Base-by-base conservation (phyloP, 2,888 invertebrate species). In the Theretra japonica region DNA sequence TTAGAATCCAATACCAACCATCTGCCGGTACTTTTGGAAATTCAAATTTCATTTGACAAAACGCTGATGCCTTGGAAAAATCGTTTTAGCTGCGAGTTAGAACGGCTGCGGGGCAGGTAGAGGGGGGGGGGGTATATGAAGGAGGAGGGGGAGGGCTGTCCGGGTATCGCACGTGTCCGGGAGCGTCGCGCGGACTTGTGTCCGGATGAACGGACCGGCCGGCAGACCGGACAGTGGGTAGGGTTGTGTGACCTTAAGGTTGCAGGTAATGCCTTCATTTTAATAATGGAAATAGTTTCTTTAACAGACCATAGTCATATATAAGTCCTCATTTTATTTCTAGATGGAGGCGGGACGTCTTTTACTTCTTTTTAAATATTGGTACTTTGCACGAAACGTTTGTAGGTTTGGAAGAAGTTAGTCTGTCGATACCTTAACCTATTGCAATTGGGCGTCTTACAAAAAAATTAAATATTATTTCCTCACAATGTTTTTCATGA, bases 161-260 rank as follows among this genome's bases (percentile, higher is more conserved):
- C 62, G 70, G 62, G 70, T 70, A 70, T 70, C 70, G 70, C 70
- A 62, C 70, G 70, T 56, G 70, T 71, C 70, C 62, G 62, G 62
- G 62, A n/a, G 62, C 56, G 62, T 56, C 70, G 62, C 60, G 65
- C 23, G 30, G 70, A 70, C 62, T 71, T 71, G 33, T 56, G 30
- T 65, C 17, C 70, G 70, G 56, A 65, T 65, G 33, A 65, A 41
- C 21, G 65, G 59, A 17, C 30, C 33, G 65, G 33, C 33, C 41
- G 56, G 56, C 62, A 28, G 59, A 33, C 30, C 56, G 56, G 70
- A 56, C 70, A 65, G 56, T 8, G 4, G 23, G 23, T 41, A 71
- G 70, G 70, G 70, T 33, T 71, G 65, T 41, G 23, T 41, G 21
- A 15, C 15, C 41, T 33, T 62, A 41, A 21, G 4, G 62, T 33